Conservation (phyloP, 2,888 invertebrate genomes). For the Tipula helvola region DNA sequence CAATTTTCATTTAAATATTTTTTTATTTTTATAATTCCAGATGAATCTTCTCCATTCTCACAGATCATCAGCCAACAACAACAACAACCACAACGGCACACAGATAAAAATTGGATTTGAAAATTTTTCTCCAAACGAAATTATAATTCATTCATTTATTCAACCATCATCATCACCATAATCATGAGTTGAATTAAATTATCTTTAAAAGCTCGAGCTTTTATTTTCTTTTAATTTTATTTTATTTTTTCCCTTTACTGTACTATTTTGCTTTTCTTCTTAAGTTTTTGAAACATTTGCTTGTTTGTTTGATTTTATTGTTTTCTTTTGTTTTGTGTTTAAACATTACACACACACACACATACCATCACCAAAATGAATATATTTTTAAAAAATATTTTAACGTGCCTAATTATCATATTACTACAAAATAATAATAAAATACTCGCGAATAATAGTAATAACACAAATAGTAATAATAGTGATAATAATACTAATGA, state of each 20-base stretch:
- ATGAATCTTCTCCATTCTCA: background rate
- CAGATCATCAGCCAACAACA: background rate
- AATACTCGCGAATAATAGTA: background rate
- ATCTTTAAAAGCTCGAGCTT: background rate
- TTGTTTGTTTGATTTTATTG: background rate
- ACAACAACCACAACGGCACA: background rate
- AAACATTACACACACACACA: background rate
- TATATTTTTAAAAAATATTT: background rate
- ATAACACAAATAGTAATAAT: background rate
- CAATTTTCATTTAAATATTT: background rate
- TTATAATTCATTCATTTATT: background rate
- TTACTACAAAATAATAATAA: background rate
- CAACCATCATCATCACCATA: background rate
- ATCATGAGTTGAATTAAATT: background rate
- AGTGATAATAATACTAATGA: background rate
- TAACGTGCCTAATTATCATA: conserved; percentile 4
- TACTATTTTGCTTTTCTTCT: background rate
- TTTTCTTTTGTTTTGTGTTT: background rate
- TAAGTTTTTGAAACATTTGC: background rate
- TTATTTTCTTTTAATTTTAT: background rate
- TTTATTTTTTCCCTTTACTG: background rate
- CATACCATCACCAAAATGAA: background rate
- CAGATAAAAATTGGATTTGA: background rate
- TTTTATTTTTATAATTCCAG: background rate
- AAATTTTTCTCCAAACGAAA: background rate